Base-by-base conservation (phyloP, 2,797 vertebrate genomes). In the Galaxias olidus region DNA sequence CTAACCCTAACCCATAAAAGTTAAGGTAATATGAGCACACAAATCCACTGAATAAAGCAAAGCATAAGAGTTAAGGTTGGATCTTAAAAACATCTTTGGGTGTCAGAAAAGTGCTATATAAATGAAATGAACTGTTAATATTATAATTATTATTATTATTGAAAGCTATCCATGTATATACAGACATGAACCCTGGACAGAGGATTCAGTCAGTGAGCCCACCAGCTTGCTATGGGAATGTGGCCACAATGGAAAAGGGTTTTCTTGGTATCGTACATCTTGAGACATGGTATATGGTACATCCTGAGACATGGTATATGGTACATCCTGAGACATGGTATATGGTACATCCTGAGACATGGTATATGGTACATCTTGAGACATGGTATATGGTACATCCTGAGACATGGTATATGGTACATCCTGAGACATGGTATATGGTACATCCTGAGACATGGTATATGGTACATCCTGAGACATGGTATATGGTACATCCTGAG, bases 171-270 rank as follows among this genome's bases (percentile, higher is more conserved):
- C 30, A 30, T 30, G 3, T 2, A 2, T 6, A 30, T 30, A 30
- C 3, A 30, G 30, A 30, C 6, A 58, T 10, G 20, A 9, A 59
- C 8, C 12, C 17, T 8, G 19, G 44, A 12, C 17, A 46, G 7
- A 9, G 13, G 19, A 14, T 59, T 14, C 50, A n/a, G 18, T 48
- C 17, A 40, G 56, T 54, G 20, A 47, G 18, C 9, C 54, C 30
- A 63, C 55, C 55, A 53, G 48, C n/a, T 59, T 42, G 47, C 50
- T 54, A 10, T 50, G 18, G 43, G n/a, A 10, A 53, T 20, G 47
- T 15, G 45, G 17, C 46, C 69, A 66, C 53, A 52, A 15, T 7
- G 11, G 9, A 40, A n/a, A n/a, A 54, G 44, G 20, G 4, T 19
- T 5, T 40, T 6, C 13, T 30, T 20, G n/a, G n/a, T n/a, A n/a